Evolutionary conservation across 2,113 vertebrate species (phyloP).

Genomic region (Microtus oregoni): DNA sequence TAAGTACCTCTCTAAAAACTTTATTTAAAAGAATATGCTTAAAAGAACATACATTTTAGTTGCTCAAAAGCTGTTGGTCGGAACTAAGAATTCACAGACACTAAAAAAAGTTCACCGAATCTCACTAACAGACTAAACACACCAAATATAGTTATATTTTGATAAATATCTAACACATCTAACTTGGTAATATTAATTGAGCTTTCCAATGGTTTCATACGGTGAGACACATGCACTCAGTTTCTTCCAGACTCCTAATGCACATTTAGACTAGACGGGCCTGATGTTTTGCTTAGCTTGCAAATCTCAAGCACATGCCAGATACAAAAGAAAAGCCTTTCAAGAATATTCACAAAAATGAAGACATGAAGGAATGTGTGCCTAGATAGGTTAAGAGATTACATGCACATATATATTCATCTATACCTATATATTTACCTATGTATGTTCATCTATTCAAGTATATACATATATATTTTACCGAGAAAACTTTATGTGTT

Average conservation of each 20-base stretch:
- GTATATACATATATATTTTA: too few species aligned
- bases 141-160: background rate
- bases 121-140: background rate
- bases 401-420: background rate
- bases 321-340: slow-evolving; percentile 38
- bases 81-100: background rate
- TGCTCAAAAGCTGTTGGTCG: background rate
- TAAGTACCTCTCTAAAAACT: background rate
- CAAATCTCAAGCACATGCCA: slow-evolving; percentile 2
- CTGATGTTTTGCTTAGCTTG: background rate
- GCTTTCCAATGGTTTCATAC: slow-evolving; percentile 23
- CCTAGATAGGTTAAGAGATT: background rate
- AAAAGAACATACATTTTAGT: background rate
- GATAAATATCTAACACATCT: background rate
- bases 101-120: background rate
- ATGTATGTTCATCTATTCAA: background rate
- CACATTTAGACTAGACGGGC: background rate
- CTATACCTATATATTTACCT: background rate
- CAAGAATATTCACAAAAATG: slow-evolving; percentile 27
- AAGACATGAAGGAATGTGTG: background rate
- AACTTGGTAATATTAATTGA: background rate
- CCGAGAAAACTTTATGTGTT: background rate
- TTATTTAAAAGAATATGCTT: background rate
- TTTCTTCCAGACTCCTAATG: background rate
- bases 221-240: background rate